Percentiles rank a stretch among this genome's conserved stretches.
Evolutionary conservation across 1,140 invertebrate genomes (phyloP).

Genomic region (Nasonia vitripennis): DNA sequence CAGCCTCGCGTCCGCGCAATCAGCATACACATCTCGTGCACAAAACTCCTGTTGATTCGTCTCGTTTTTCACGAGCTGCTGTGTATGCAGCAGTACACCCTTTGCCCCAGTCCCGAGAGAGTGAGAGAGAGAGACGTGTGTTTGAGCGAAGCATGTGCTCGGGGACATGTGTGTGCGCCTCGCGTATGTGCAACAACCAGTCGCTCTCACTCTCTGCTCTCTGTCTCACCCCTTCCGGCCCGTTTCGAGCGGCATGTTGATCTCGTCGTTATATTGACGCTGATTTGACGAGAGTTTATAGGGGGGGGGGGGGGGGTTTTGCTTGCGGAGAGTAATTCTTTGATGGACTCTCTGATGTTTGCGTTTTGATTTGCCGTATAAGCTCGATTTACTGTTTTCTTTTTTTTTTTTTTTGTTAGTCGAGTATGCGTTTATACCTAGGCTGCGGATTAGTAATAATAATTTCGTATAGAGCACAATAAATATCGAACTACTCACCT

Average conservation of each 20-base stretch:
- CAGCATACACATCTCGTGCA: too few species aligned
- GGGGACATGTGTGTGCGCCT: background rate
- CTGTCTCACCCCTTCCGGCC: background rate
- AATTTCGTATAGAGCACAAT: too few species aligned
- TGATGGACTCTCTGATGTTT: too few species aligned
- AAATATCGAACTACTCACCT: too few species aligned
- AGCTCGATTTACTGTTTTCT: too few species aligned
- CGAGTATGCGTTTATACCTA: too few species aligned
- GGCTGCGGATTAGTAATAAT: too few species aligned
- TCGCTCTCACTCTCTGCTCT: background rate
- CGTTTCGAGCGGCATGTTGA: background rate
- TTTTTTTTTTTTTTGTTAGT: too few species aligned
- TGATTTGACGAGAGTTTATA: background rate
- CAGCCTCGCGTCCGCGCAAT: too few species aligned
- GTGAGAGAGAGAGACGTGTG: background rate
- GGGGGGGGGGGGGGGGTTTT: too few species aligned
- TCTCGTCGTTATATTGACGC: background rate
- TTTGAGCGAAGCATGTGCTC: background rate
- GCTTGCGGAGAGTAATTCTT: too few species aligned
- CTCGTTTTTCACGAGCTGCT: background rate
- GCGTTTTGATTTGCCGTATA: too few species aligned
- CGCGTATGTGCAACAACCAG: background rate
- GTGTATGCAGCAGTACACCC: background rate
- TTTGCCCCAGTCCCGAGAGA: background rate
- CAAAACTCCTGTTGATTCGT: background rate